A percentile compares a stretch with the other conserved stretches of the same genome.
phyloP scores from a whole-genome alignment of 1,140 invertebrate species.

The Myzus persicae region DNA sequence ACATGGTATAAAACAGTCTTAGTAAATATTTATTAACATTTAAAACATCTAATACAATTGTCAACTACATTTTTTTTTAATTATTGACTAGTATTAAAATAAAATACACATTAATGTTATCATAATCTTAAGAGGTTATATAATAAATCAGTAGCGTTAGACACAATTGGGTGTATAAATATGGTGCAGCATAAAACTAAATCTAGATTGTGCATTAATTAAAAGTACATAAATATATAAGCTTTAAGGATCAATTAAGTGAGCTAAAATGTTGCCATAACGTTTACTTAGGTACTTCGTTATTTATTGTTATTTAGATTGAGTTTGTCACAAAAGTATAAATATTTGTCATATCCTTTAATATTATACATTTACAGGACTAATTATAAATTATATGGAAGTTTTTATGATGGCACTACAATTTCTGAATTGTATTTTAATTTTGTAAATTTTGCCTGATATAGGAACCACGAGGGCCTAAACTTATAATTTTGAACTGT shows the following conservation, averaged over 20 bases:
- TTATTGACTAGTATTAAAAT: slow-evolving; percentile 50
- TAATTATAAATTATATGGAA: neutral
- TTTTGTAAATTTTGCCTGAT: neutral
- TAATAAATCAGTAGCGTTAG: neutral
- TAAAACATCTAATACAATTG: slow-evolving; percentile 36
- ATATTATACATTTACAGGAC: too few relatives aligned
- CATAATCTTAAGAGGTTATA: neutral
- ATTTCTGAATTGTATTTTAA: neutral
- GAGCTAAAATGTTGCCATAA: neutral
- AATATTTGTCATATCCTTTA: neutral
- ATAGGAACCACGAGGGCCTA: neutral
- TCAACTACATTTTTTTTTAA: slow-evolving; percentile 7
- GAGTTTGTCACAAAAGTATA: neutral
- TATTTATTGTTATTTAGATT: neutral
- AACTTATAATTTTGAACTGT: neutral
- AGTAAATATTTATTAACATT: slow-evolving; percentile 32
- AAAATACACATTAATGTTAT: slow-evolving; percentile 32
- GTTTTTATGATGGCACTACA: slow-evolving; percentile 1
- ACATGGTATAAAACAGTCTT: slow-evolving; percentile 30
- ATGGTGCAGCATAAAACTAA: slow-evolving; percentile 10
- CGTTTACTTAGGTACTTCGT: neutral
- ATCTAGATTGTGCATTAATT: neutral
- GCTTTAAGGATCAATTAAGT: neutral
- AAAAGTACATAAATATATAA: neutral
- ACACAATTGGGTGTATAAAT: neutral